Base-by-base conservation (phyloP, 2,113 vertebrate species). In the Myotis davidii region DNA sequence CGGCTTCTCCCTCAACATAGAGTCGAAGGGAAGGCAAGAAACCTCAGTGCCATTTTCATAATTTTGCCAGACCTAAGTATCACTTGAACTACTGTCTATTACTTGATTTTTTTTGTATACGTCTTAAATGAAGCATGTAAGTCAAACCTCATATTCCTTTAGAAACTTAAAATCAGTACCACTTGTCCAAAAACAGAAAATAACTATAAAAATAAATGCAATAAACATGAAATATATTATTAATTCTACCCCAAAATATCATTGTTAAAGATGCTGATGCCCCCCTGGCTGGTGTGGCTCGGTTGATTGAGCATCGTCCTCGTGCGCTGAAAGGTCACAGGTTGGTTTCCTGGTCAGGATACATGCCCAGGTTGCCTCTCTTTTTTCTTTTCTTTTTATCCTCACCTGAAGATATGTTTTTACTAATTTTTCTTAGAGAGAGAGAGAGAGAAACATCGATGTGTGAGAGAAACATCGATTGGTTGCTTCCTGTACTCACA, bases 131-230 rank as follows among this genome's bases (percentile, higher is more conserved):
- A 88, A 82, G 56, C 9, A 11, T 96, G 64, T 45, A 88, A 83
- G 7, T 48, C 52, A 91, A 77, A 81, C 17, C 52, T 94, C 10
- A 77, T 78, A 64, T 64, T 88, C 29, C 23, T 91, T 48, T 72
- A 91, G 76, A 76, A 85, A 74, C 70, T 86, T 92, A 54, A 89
- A 89, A 79, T 65, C 29, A 48, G 45, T 73, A 73, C 65, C 16
- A 89, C 25, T 61, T 82, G 18, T 23, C 73, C 39, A 90, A 32
- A 59, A 42, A 64, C 23, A 37, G 27, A 54, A 64, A 73, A 32
- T 81, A 91, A 73, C 18, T 90, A 73, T 85, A 48, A 93, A 85
- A 78, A 50, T 78, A 69, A 90, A 59, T 77, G 39, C 52, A 82
- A 34, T 56, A 39, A 59, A 72, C 77, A 50, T 42, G 18, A 91